Conservation (phyloP, 2,113 vertebrate genomes). For the Loxodonta africana region DNA sequence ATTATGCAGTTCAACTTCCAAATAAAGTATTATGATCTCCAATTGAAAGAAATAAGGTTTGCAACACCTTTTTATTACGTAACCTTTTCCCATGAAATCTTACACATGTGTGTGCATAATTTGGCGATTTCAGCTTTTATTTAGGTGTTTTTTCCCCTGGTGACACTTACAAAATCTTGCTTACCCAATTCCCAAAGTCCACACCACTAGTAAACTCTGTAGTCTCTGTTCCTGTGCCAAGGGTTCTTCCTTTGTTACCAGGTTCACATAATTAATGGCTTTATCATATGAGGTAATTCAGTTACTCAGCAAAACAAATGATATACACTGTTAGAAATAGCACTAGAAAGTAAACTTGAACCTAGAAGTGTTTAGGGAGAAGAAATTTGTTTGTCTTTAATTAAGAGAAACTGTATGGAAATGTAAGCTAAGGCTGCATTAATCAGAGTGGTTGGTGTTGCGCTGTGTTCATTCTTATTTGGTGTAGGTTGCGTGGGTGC, state of each 20-base stretch:
- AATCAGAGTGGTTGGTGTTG: slow-evolving; percentile 81
- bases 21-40: background rate
- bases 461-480: slow-evolving; percentile 80
- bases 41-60: slow-evolving; percentile 39
- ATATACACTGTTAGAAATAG: slow-evolving; percentile 76
- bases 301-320: slow-evolving; percentile 84
- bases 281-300: slow-evolving; percentile 80
- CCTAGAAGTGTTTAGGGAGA: slow-evolving; percentile 79
- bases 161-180: slow-evolving; percentile 30
- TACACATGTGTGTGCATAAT: background rate
- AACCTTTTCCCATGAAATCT: slow-evolving; percentile 11
- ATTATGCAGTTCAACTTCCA: slow-evolving; percentile 31
- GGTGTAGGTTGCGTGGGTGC: slow-evolving; percentile 75
- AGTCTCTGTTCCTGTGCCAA: background rate
- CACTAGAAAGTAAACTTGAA: slow-evolving; percentile 79
- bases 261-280: slow-evolving; percentile 83
- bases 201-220: background rate
- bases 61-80: background rate
- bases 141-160: background rate
- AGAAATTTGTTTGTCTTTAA: slow-evolving; percentile 85
- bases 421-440: slow-evolving; percentile 77
- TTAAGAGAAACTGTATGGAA: slow-evolving; percentile 86
- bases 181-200: background rate
- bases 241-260: slow-evolving; percentile 82
- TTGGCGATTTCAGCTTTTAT: slow-evolving; percentile 8